Evolutionary conservation across 2,113 vertebrate species (phyloP).

Genomic region (Myiopsitta monachus): DNA sequence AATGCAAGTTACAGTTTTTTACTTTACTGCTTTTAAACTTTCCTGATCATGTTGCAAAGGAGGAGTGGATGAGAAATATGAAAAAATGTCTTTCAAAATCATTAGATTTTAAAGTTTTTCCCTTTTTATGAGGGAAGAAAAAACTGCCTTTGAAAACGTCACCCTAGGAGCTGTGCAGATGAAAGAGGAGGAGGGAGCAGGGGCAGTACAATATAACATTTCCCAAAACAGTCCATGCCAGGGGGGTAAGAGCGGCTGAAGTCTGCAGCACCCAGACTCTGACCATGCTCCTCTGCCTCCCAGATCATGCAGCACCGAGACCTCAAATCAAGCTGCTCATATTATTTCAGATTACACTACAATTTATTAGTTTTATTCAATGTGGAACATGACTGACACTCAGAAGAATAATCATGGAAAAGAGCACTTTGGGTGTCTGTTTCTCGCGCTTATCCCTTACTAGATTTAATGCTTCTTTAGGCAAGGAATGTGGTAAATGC

Average conservation of each 20-base stretch:
- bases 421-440: rapidly evolving
- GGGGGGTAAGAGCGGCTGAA: neutral
- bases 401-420: neutral
- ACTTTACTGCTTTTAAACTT: neutral
- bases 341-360: neutral
- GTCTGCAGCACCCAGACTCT: neutral
- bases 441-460: neutral
- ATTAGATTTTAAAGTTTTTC: neutral
- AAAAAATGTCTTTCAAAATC: neutral
- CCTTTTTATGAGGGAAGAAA: neutral
- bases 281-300: rapidly evolving
- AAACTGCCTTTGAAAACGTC: neutral
- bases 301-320: rapidly evolving
- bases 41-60: neutral
- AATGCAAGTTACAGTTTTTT: neutral
- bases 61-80: rapidly evolving
- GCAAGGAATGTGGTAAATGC: neutral
- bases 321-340: rapidly evolving
- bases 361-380: neutral
- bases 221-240: neutral
- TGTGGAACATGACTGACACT: neutral
- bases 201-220: no score
- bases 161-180: neutral
- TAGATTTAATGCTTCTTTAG: neutral
- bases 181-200: neutral